Evolutionary conservation across 2,888 invertebrate genomes (phyloP), one percentile per base, ranked within the genome.

Genomic region (Rhabditoides inermis): DNA sequence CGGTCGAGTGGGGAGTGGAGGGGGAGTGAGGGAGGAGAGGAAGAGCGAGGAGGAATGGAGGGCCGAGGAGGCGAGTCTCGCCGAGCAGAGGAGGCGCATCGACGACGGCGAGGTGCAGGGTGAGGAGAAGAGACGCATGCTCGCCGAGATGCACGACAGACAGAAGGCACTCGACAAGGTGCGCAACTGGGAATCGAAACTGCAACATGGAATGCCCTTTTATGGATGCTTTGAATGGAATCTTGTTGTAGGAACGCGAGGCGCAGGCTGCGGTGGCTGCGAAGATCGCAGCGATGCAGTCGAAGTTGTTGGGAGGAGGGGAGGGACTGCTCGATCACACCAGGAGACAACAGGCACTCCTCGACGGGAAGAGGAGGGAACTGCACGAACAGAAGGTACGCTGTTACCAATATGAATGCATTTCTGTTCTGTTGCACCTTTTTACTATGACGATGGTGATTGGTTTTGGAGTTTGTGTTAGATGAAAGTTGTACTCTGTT

Each of bases 261-360:
- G 70, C 69, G 45, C 68, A 69, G 49, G 61, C 55, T 25, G 53
- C 55, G 15, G 65, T 75, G 10, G 63, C 60, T 2, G 63, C 60
- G 18, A 63, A 65, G 51, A 69, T 76, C 32, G 56, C 77, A 66
- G 85, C 87, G 55, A 83, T 98, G 74, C 94, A 98, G 78, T 90
- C 89, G 71, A 88, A 95, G 72, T 84, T 98, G 77, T 85, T 99
- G 45, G 86, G 87, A 67, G 94, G 94, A 5, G 56, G 46, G 28
- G 45, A 54, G 48, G 70, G 65, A 10, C 87, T 98, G 51, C 83
- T 94, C 36, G 91, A 92, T 78, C 88, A 91, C 73, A 90, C 95
- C 20, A 90, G 90, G 76, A 88, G 92, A 77, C 90, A 90, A 70
- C 90, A 92, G 77, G 82, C 86, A 62, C 87, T 88, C 51, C 80